phyloP scores from a whole-genome alignment of 1,140 invertebrate species.

The Rhopalosiphum maidis region DNA sequence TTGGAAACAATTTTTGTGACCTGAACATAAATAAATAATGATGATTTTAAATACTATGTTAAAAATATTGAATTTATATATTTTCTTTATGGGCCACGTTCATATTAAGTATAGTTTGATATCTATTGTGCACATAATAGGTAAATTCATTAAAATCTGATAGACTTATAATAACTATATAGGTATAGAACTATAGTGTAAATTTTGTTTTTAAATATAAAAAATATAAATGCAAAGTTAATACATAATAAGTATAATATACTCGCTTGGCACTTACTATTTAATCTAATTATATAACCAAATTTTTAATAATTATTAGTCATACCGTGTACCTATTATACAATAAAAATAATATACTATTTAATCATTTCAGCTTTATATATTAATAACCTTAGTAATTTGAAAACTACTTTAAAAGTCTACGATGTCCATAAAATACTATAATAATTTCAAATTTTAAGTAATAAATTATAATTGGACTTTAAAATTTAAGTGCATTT shows the following conservation, averaged over 20 bases:
- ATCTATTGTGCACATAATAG: neutral
- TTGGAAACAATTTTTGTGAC: neutral
- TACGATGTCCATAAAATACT: no score
- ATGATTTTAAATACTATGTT: no score
- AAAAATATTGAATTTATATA: no score
- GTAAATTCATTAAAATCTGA: neutral
- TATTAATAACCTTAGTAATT: neutral
- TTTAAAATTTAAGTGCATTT: neutral
- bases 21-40: neutral
- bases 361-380: neutral
- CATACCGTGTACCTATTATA: no score
- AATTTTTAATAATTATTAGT: no score
- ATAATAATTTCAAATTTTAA: neutral
- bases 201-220: neutral
- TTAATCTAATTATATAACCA: no score
- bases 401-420: neutral
- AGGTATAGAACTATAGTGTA: neutral
- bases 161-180: neutral
- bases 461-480: neutral
- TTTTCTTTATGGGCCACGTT: no score
- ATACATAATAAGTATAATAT: no score
- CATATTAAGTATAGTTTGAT: no score
- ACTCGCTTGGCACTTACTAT: no score
- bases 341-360: no score
- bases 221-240: neutral